Evolutionary conservation across 2,888 invertebrate species (phyloP).

Genomic region (Aphidoletes aphidimyza): DNA sequence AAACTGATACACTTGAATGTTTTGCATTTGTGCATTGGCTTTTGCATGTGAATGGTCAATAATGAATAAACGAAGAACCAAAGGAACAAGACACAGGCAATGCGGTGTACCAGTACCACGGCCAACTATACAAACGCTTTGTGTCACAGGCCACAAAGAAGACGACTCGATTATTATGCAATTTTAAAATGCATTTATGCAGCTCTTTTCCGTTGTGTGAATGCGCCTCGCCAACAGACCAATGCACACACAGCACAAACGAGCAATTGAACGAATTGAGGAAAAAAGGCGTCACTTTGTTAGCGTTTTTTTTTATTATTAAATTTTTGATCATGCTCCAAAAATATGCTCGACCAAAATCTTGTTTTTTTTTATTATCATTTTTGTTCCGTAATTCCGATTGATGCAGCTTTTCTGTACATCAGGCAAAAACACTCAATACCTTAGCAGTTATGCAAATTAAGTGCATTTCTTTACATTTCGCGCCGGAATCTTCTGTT

Average conservation of each 20-base stretch:
- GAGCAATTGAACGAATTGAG: background rate
- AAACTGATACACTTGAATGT: slow-evolving; percentile 31
- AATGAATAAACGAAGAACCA: slow-evolving; percentile 11
- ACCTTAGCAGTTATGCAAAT: slow-evolving; percentile 19
- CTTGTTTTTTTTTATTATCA: too few relatives aligned
- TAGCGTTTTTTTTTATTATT: too few relatives aligned
- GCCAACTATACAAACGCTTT: background rate
- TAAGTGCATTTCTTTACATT: background rate
- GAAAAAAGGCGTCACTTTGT: background rate
- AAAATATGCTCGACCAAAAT: background rate
- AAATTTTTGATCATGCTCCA: background rate
- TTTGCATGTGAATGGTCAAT: slow-evolving; percentile 46
- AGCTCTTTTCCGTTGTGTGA: background rate
- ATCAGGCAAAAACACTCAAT: background rate
- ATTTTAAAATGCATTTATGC: slow-evolving; percentile 49
- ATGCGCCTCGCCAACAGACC: too few relatives aligned
- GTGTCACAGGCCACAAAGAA: too few relatives aligned
- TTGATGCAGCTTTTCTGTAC: slow-evolving; percentile 2
- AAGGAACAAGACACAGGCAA: background rate
- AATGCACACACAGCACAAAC: background rate
- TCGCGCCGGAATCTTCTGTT: too few relatives aligned
- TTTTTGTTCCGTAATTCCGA: background rate
- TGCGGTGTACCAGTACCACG: slow-evolving; percentile 20
- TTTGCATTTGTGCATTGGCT: background rate
- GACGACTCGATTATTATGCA: slow-evolving; percentile 37